These are phyloP conservation scores for Eurystomus gularis DNA, from an alignment of 2,113 vertebrate species.

Conservation along the genomic window DNA sequence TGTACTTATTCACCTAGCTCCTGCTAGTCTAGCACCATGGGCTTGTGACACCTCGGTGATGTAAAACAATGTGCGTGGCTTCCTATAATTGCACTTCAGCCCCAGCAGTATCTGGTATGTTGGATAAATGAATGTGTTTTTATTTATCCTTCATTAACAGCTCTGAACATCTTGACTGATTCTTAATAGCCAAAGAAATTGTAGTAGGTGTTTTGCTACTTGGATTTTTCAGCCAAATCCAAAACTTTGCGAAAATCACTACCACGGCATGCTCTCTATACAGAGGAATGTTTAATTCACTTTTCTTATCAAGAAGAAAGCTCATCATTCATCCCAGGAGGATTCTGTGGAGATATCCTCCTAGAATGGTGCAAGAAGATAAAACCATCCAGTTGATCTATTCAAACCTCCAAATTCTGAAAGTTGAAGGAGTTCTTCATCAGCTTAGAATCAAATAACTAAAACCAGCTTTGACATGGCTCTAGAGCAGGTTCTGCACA, in stretches of 20 bases:
- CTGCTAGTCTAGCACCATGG: neutral
- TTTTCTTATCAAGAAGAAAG: neutral
- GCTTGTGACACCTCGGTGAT: neutral
- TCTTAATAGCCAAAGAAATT: neutral
- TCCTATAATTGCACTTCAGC: neutral
- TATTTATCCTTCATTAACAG: slow-evolving; percentile 37
- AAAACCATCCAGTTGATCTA: neutral
- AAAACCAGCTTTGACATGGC: neutral
- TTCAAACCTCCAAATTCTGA: neutral
- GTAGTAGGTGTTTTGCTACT: neutral
- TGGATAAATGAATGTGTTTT: slow-evolving; percentile 16
- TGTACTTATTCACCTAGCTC: neutral
- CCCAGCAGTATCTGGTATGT: neutral
- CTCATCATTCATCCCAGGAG: neutral
- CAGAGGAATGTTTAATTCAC: neutral
- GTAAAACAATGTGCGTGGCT: neutral
- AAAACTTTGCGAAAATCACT: neutral
- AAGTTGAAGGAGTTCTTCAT: neutral
- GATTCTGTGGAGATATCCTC: neutral
- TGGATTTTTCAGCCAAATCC: neutral
- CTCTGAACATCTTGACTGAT: slow-evolving; percentile 18
- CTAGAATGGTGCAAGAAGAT: neutral
- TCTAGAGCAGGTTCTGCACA: rapidly evolving
- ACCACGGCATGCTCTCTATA: rapidly evolving
- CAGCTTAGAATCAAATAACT: neutral